A percentile compares a stretch with the other conserved stretches of the same genome.
These are phyloP conservation scores for Galeopterus variegatus DNA, from an alignment of 2,113 vertebrate species.

Conservation along the genomic window DNA sequence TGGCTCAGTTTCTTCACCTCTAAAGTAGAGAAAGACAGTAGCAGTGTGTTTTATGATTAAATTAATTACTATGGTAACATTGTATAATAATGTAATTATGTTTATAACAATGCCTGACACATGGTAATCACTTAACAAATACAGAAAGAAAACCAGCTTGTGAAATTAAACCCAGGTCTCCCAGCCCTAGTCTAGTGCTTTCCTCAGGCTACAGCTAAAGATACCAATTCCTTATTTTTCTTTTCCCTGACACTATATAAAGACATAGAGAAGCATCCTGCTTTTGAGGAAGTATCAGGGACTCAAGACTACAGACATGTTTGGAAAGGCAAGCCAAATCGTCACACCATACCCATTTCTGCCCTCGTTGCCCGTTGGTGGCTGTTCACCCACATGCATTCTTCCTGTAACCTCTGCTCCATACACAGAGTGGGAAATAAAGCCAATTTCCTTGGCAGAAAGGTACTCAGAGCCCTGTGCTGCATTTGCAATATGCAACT, in stretches of 20 bases:
- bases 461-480: background rate
- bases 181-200: background rate
- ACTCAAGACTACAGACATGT: background rate
- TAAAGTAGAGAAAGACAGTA: background rate
- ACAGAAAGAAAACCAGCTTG: background rate
- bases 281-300: background rate
- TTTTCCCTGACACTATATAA: background rate
- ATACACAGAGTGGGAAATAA: background rate
- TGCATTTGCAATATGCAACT: background rate
- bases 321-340: background rate
- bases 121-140: background rate
- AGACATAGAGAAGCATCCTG: background rate
- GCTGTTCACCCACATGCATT: background rate
- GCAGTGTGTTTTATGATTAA: background rate
- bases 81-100: background rate
- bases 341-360: background rate
- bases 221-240: background rate
- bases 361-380: background rate
- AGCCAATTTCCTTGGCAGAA: background rate
- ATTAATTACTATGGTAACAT: background rate
- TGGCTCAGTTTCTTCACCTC: background rate
- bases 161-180: background rate
- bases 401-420: background rate
- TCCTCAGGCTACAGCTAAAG: background rate
- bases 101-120: background rate